phyloP scores from a whole-genome alignment of 2,888 invertebrate species.

The Melikaiella ostensackeni region DNA sequence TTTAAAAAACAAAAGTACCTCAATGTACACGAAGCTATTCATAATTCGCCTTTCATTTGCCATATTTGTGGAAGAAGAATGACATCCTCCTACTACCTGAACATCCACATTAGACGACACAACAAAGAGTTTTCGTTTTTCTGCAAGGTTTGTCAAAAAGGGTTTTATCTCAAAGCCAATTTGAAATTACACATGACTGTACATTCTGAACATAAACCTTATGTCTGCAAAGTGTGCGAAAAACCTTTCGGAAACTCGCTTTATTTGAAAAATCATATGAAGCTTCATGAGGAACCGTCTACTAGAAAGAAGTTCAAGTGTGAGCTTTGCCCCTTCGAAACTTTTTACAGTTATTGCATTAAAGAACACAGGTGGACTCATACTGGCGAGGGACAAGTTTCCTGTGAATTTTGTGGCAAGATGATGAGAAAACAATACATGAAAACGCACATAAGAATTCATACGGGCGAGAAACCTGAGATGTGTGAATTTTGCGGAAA shows the following conservation, averaged over 20 bases:
- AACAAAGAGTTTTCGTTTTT: conserved; percentile 79
- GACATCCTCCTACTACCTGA: conserved; percentile 44
- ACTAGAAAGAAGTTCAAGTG: conserved; percentile 79
- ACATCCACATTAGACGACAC: conserved; percentile 48
- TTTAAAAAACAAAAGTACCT: conserved; percentile 66
- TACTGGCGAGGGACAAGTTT: conserved; percentile 70
- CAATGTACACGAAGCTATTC: conserved; percentile 61
- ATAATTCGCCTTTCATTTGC: conserved; percentile 78
- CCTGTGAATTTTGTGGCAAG: conserved; percentile 76
- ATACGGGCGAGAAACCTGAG: conserved; percentile 68
- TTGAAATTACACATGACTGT: conserved; percentile 72
- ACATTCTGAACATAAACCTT: conserved; percentile 63
- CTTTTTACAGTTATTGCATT: conserved; percentile 75
- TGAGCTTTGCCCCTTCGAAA: conserved; percentile 74
- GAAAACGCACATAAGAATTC: conserved; percentile 66
- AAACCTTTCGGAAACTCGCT: conserved; percentile 79
- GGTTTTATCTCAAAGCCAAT: conserved; percentile 69
- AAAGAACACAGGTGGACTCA: conserved; percentile 76
- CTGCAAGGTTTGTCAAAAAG: conserved; percentile 72
- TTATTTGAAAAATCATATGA: conserved; percentile 78
- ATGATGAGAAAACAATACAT: conserved; percentile 68
- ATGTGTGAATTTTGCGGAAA: conserved; percentile 70
- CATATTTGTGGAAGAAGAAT: conserved; percentile 42
- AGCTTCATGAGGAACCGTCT: conserved; percentile 68
- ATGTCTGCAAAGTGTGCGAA: conserved; percentile 68